Evolutionary conservation across 1,140 invertebrate species (phyloP), one percentile per base, ranked within the genome.

Genomic region (Eupeodes corollae): DNA sequence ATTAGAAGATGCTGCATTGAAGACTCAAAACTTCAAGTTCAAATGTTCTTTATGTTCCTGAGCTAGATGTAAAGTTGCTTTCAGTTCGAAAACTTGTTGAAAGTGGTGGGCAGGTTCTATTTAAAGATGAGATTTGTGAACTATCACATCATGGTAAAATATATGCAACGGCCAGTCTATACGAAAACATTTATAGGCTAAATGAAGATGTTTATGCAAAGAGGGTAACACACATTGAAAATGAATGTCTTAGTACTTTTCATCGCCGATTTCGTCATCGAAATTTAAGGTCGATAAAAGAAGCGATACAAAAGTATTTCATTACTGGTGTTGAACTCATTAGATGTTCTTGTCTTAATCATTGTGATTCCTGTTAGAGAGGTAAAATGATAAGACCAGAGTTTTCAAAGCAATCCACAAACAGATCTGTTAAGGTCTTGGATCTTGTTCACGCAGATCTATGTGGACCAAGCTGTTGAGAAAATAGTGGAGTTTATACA

Each of bases 391-490:
- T n/a, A n/a, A n/a, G n/a, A n/a, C n/a, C n/a, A n/a, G n/a, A n/a
- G n/a, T n/a, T n/a, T n/a, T n/a, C n/a, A n/a, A n/a, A n/a, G n/a
- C n/a, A n/a, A n/a, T n/a, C n/a, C n/a, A n/a, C n/a, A n/a, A n/a
- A n/a, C n/a, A n/a, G n/a, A n/a, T n/a, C n/a, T n/a, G n/a, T n/a
- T n/a, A n/a, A n/a, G n/a, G n/a, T n/a, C n/a, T n/a, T n/a, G n/a
- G n/a, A n/a, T n/a, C n/a, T n/a, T n/a, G n/a, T n/a, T n/a, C n/a
- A n/a, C n/a, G 33, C 47, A 14, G 53, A 60, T 45, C 42, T 63
- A 8, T 58, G 56, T 46, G 53, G 42, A 6, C 53, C 13, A 62
- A 45, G 58, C 59, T 5, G 47, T 49, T 38, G 39, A 58, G 6
- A 47, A 16, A 42, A 48, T 52, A 32, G 31, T 32, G 32, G 14